Evolutionary conservation across 2,113 vertebrate species (phyloP).

Genomic region (Hylia prasina): DNA sequence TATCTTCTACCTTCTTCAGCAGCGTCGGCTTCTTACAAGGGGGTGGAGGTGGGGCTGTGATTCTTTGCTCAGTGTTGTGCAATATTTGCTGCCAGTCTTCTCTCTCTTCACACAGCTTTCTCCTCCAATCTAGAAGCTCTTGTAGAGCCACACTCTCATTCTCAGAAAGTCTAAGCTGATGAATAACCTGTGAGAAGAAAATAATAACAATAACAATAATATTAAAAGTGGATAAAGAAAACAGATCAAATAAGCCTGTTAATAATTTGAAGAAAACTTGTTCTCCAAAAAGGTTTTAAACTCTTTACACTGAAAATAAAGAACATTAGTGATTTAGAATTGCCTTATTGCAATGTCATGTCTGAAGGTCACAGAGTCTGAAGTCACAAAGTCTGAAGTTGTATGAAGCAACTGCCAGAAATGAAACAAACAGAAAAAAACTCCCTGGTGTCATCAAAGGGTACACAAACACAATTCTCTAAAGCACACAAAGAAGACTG

Average conservation of each 20-base stretch:
- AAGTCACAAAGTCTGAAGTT: background rate
- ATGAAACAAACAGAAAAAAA: background rate
- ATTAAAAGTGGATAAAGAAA: background rate
- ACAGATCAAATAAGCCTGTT: background rate
- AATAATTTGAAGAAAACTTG: background rate
- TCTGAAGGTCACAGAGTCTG: background rate
- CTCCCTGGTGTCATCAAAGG: background rate
- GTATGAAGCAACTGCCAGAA: background rate
- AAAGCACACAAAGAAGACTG: background rate
- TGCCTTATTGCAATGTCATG: background rate
- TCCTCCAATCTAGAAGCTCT: constrained; percentile 84
- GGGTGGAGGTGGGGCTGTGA: constrained; percentile 70
- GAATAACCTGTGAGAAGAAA: constrained; percentile 75
- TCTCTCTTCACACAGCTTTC: constrained; percentile 80
- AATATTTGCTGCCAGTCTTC: constrained; percentile 75
- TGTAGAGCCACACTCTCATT: constrained; percentile 81
- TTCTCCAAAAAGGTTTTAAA: background rate
- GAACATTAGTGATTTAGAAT: background rate
- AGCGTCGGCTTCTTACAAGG: constrained; percentile 79
- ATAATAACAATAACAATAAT: background rate
- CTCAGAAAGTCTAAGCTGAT: constrained; percentile 78
- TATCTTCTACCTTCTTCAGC: constrained; percentile 75
- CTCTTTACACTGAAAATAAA: background rate
- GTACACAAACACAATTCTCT: background rate
- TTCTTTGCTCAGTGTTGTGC: constrained; percentile 66